A percentile compares a stretch with the other conserved stretches of the same genome.
phyloP scores from a whole-genome alignment of 2,113 vertebrate genomes.

The Paratilapia polleni region DNA sequence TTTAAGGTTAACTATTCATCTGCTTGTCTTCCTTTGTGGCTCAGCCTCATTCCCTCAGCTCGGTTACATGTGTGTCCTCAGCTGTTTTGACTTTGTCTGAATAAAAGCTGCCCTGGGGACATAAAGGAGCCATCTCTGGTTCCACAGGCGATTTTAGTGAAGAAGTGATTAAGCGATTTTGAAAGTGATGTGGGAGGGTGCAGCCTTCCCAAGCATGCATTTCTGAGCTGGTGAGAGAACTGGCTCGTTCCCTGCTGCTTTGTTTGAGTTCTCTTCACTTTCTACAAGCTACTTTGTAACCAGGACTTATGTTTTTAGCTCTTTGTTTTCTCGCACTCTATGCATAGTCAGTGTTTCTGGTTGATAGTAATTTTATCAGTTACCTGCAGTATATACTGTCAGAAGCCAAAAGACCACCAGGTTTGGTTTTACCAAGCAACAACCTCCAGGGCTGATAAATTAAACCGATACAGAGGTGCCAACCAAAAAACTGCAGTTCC shows the following conservation, averaged over 20 bases:
- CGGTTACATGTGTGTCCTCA: slow-evolving; percentile 23
- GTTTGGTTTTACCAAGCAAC: neutral
- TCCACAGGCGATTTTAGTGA: neutral
- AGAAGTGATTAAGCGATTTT: neutral
- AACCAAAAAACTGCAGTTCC: neutral
- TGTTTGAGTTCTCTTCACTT: neutral
- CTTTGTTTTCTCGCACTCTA: too few species aligned
- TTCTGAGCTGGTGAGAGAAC: neutral
- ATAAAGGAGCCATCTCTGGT: slow-evolving; percentile 56
- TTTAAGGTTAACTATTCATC: slow-evolving; percentile 60
- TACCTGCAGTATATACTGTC: neutral
- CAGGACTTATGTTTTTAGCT: neutral
- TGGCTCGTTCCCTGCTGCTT: neutral
- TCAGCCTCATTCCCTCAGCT: slow-evolving; percentile 38
- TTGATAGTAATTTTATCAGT: neutral
- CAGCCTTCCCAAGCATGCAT: neutral
- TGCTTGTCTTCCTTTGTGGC: slow-evolving; percentile 40
- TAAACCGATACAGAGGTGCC: neutral
- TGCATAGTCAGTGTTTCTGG: neutral
- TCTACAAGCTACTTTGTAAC: neutral
- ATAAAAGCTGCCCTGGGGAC: neutral
- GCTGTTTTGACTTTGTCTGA: slow-evolving; percentile 44
- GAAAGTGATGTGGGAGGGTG: neutral
- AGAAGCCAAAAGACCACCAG: neutral
- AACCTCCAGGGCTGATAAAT: neutral